Base-by-base conservation (phyloP, 2,797 vertebrate genomes). In the Sebastes oblongus region DNA sequence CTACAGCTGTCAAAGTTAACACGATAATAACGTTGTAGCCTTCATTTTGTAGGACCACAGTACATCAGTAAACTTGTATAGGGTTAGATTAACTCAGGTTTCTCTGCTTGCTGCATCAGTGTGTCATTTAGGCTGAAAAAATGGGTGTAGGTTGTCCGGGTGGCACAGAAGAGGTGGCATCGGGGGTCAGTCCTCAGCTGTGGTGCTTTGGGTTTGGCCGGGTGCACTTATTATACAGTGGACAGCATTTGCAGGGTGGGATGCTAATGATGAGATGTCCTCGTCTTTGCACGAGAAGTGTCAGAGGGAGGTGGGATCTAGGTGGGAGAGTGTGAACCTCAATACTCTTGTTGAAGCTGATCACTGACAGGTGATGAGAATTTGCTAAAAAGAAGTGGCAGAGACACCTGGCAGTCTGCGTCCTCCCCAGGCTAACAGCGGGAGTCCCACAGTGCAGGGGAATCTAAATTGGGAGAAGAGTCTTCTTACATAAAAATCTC, bases 311-410 rank as follows among this genome's bases (percentile, higher is more conserved):
- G 46, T 25, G 30, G 32, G 27, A 58, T 78, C 20, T 10, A 25
- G 55, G 34, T 2, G 9, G 56, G 55, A 67, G 34, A 27, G 66
- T n/a, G 32, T 79, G 74, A 70, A 67, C 55, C 82, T 70, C 30
- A 56, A 11, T 66, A 8, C 34, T 81, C 64, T 22, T 68, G 64
- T 52, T 76, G 70, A 73, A 70, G 69, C 81, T 34, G 66, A 60
- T 77, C 56, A 22, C 61, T 77, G 72, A 81, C 77, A 68, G 39
- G 27, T 80, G 78, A 88, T 25, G 22, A 61, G 58, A 73, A 52
- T 6, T 59, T 11, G 22, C 22, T 73, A 52, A 72, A 61, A 69
- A 29, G 32, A 72, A 77, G 68, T 75, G 50, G 22, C 66, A 66
- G 65, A 72, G 46, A 78, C 75, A 86, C 58, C 76, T 78, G 46